A percentile compares a stretch with the other conserved stretches of the same genome.
phyloP scores from a whole-genome alignment of 2,888 invertebrate species.

The Girardia tigrina region DNA sequence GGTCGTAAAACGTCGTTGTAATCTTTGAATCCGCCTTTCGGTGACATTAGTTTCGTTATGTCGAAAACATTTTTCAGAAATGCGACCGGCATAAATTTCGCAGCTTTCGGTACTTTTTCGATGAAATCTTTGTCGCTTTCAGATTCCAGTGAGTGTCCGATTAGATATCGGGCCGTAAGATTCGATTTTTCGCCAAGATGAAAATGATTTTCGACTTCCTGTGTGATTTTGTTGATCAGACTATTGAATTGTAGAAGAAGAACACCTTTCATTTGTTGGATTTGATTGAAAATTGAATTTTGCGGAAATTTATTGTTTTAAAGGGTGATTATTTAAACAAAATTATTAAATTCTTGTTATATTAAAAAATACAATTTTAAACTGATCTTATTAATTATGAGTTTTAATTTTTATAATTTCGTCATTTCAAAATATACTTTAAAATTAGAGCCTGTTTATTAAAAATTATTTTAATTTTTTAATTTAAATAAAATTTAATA shows the following conservation, averaged over 20 bases:
- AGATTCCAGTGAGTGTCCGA: neutral
- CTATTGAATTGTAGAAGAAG: neutral
- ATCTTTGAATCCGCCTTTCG: neutral
- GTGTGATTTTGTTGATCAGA: neutral
- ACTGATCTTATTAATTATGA: too few species aligned
- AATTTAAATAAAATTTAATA: too few species aligned
- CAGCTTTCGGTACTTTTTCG: neutral
- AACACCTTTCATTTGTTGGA: neutral
- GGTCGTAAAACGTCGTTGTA: neutral
- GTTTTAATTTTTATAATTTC: too few species aligned
- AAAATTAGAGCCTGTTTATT: too few species aligned
- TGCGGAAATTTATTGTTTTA: too few species aligned
- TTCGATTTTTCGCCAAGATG: neutral
- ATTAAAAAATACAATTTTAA: too few species aligned
- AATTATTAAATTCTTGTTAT: too few species aligned
- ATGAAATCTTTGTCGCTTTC: neutral
- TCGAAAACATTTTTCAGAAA: neutral
- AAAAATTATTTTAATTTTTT: too few species aligned
- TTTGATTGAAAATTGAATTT: too few species aligned
- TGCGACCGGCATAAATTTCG: neutral
- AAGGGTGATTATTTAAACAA: too few species aligned
- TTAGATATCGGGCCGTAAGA: neutral
- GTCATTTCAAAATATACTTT: too few species aligned
- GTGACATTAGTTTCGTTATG: neutral
- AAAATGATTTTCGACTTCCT: constrained; percentile 13